phyloP scores from a whole-genome alignment of 2,113 vertebrate species.

The Coregonus clupeaformis region DNA sequence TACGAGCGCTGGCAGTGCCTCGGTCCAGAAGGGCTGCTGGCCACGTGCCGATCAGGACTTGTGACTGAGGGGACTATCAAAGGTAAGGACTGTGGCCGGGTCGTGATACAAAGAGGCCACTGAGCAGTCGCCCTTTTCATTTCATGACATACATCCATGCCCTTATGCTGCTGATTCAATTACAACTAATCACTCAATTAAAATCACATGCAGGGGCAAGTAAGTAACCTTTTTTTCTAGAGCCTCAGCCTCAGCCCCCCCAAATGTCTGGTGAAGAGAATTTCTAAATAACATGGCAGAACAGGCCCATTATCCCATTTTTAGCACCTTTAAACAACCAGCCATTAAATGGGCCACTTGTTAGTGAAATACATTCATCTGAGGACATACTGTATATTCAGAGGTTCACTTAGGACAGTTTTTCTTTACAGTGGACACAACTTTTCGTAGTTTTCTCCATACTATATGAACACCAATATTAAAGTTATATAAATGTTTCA shows the following conservation, averaged over 20 bases:
- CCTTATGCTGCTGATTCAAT: slow-evolving; percentile 71
- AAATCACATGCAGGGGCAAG: slow-evolving; percentile 73
- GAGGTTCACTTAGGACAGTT: too few relatives aligned
- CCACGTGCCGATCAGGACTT: slow-evolving; percentile 43
- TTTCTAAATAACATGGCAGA: slow-evolving; percentile 14
- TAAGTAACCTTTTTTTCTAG: slow-evolving; percentile 58
- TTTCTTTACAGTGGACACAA: too few relatives aligned
- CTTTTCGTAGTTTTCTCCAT: too few relatives aligned
- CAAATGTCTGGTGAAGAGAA: slow-evolving; percentile 36
- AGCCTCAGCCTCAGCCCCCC: too few relatives aligned
- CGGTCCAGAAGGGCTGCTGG: slow-evolving; percentile 25
- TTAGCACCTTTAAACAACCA: slow-evolving; percentile 19
- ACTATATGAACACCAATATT: too few relatives aligned
- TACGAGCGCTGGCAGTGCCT: slow-evolving; percentile 6
- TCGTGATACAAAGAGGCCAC: slow-evolving; percentile 31
- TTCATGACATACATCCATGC: slow-evolving; percentile 60
- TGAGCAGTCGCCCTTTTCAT: slow-evolving; percentile 69
- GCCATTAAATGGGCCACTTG: not conserved
- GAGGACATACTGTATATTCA: too few relatives aligned
- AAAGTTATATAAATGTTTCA: too few relatives aligned
- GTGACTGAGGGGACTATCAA: slow-evolving; percentile 58
- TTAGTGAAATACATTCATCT: too few relatives aligned
- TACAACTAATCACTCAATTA: slow-evolving; percentile 74
- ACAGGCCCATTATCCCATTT: slow-evolving; percentile 26
- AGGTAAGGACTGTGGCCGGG: slow-evolving; percentile 46